Evolutionary conservation across 1,140 invertebrate species (phyloP), one percentile per base, ranked within the genome.

Genomic region (Drosophila nasuta): DNA sequence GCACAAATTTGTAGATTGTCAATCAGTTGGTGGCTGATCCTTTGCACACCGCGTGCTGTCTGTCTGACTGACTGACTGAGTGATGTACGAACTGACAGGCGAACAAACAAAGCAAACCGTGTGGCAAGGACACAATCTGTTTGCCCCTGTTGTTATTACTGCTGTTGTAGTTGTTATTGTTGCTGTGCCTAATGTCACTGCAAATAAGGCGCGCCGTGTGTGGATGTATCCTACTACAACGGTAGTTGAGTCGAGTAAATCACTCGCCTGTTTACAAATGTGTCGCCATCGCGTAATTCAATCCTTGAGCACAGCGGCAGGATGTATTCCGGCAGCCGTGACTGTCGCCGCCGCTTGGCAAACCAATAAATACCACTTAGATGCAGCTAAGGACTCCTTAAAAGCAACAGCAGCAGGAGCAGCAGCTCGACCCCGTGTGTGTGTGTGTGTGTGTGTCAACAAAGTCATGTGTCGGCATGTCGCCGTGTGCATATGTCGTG

Each of bases 361-460:
- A 88, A 88, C 86, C 85, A 88, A 88, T 85, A 88, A 88, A 89
- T 89, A 89, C 83, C 80, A 88, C 82, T 88, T 88, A 78, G 71
- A 81, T 62, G 57, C 72, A 75, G 70, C 49, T 75, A 56, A 76
- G 79, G 65, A 76, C 75, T 64, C 7, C 57, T 64, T 54, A 33
- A 49, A 49, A 58, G 35, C 35, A 58, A 15, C 35, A 43, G 35
- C 43, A 59, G 43, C 45, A 58, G 35, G 15, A 58, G 8, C 35
- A 43, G 35, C 43, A 59, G 43, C 45, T 28, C 20, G 45, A 49
- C 45, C 59, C 30, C 65, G 20, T 20, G 20, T 8, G 35, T 38
- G 35, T 38, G 35, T 7, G 30, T 38, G 35, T 10, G 35, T 38
- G 72, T 91, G 82, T 91, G 82, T 91, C 87, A 91, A 86, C 87